Percentiles rank a stretch among this genome's conserved stretches.
Conservation (phyloP, 2,113 vertebrate species). For the Murina feae region DNA sequence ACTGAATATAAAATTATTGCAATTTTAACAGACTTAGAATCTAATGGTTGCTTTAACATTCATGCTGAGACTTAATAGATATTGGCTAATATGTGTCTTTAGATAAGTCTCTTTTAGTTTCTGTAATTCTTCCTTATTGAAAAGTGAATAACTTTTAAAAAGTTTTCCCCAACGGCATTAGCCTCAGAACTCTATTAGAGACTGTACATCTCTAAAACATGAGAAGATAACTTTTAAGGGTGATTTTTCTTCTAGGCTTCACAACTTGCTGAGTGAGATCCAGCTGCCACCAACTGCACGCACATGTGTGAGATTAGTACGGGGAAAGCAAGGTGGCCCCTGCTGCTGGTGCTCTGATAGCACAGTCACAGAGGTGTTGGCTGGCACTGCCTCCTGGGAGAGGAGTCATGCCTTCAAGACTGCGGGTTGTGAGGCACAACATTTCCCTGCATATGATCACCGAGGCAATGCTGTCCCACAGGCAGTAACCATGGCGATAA, state of each 20-base stretch:
- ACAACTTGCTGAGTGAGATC: neutral
- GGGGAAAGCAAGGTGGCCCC: accelerated
- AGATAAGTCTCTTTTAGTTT: slow-evolving; percentile 55
- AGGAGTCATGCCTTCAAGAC: neutral
- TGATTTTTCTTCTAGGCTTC: neutral
- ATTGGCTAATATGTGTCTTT: slow-evolving; percentile 15
- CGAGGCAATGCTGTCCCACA: neutral
- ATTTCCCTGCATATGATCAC: neutral
- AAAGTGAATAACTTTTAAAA: slow-evolving; percentile 41
- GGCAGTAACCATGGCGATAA: neutral
- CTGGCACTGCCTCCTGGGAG: neutral
- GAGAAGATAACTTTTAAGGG: neutral
- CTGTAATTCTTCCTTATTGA: slow-evolving; percentile 33
- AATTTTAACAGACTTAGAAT: slow-evolving; percentile 56
- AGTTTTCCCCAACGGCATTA: neutral
- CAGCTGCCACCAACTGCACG: accelerated
- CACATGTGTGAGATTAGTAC: neutral
- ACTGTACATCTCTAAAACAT: neutral
- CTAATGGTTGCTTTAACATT: slow-evolving; percentile 53
- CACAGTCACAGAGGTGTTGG: neutral
- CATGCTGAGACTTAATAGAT: slow-evolving; percentile 36
- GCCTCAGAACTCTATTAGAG: neutral
- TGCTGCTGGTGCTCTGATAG: neutral
- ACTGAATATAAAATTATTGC: slow-evolving; percentile 56
- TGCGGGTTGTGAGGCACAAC: neutral